Conservation (phyloP, 2,797 vertebrate genomes). For the Hirundo rustica region DNA sequence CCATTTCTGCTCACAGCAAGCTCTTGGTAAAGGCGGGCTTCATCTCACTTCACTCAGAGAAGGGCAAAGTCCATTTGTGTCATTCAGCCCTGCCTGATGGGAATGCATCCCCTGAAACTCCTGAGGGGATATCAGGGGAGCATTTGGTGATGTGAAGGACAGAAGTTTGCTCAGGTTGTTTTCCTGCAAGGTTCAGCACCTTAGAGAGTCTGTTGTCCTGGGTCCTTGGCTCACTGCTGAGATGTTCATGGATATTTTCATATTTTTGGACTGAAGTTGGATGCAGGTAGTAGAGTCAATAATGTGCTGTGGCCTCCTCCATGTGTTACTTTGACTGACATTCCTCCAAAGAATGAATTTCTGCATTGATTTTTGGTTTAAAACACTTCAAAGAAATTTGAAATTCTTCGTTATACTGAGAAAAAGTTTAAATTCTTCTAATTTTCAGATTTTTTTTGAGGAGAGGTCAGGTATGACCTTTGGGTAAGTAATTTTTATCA, state of each 20-base stretch:
- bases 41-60: accelerated
- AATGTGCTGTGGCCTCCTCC: background rate
- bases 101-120: background rate
- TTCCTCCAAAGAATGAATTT: background rate
- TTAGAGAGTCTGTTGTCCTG: background rate
- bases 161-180: background rate
- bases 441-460: background rate
- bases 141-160: background rate
- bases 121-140: too few relatives aligned
- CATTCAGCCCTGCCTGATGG: accelerated
- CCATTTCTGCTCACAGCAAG: background rate
- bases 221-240: background rate
- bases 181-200: background rate
- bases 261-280: background rate
- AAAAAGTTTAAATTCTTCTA: background rate
- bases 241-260: background rate
- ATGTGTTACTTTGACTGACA: background rate
- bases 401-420: background rate
- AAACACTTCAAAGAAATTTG: background rate
- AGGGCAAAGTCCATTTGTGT: background rate
- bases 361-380: background rate
- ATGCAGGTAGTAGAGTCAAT: background rate
- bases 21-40: background rate
- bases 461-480: background rate
- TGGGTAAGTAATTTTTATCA: background rate